A percentile compares a stretch with the other conserved stretches of the same genome.
Conservation (phyloP, 2,888 invertebrate genomes). For the Ectobius pallidus region DNA sequence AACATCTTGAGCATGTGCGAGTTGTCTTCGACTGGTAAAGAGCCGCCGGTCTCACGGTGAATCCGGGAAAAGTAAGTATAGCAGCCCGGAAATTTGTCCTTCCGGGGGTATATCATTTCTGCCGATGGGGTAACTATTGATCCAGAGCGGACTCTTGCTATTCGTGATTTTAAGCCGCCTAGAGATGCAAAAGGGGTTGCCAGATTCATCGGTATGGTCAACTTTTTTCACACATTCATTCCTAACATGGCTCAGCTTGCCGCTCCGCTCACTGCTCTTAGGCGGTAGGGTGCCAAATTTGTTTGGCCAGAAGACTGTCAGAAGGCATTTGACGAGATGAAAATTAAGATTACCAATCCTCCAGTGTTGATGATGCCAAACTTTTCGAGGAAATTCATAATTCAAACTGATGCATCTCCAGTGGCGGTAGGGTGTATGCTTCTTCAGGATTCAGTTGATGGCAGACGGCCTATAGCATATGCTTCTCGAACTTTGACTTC, state of each 20-base stretch:
- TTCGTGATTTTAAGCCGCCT: background rate
- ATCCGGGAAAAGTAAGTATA: background rate
- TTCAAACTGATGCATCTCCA: background rate
- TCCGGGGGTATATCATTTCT: background rate
- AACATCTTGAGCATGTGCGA: no score
- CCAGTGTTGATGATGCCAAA: background rate
- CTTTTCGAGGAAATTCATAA: background rate
- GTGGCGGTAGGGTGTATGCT: background rate
- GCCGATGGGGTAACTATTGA: background rate
- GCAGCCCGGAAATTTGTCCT: background rate
- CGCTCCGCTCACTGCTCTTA: background rate
- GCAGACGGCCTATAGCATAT: background rate
- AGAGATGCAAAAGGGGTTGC: no score
- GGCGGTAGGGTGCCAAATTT: background rate
- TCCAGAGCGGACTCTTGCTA: background rate
- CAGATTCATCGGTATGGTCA: no score
- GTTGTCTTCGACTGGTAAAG: background rate
- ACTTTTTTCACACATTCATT: no score
- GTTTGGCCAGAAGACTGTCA: background rate
- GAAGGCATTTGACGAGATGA: background rate
- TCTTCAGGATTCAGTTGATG: no score
- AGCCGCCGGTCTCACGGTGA: background rate
- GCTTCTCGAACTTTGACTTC: background rate
- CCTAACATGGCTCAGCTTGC: background rate
- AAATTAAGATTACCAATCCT: background rate